Percentiles rank a stretch among this genome's conserved stretches.
phyloP scores from a whole-genome alignment of 2,113 vertebrate species.

The Ahaetulla prasina region DNA sequence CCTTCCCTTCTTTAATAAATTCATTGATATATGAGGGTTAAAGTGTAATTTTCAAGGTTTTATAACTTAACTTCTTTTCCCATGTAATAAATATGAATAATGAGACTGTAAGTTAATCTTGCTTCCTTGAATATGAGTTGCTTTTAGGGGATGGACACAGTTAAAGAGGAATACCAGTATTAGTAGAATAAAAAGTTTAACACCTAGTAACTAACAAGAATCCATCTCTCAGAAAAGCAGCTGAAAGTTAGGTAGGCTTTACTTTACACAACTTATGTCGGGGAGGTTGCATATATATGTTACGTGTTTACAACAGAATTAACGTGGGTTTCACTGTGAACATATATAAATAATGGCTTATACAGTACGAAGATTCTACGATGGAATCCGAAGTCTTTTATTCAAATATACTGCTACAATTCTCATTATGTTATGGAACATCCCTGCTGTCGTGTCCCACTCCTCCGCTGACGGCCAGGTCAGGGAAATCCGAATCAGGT shows the following conservation, averaged over 20 bases:
- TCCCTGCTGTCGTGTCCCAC: no score
- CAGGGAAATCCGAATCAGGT: no score
- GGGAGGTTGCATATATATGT: neutral
- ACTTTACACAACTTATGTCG: conserved; percentile 10
- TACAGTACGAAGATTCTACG: conserved; percentile 50
- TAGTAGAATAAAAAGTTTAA: neutral
- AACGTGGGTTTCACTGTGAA: conserved; percentile 44
- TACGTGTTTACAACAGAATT: conserved; percentile 28
- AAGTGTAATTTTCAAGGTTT: neutral
- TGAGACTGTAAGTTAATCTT: neutral
- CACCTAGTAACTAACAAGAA: neutral
- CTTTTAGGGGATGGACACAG: neutral
- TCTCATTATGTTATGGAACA: conserved; percentile 59
- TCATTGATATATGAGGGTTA: neutral
- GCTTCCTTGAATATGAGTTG: neutral
- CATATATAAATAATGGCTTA: conserved; percentile 25
- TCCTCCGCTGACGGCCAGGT: no score
- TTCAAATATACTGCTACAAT: conserved; percentile 46
- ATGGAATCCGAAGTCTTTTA: conserved; percentile 41
- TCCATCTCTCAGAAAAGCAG: neutral
- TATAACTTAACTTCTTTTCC: neutral
- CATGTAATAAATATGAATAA: neutral
- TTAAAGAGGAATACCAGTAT: conserved; percentile 5
- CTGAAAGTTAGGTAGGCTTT: neutral
- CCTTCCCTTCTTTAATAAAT: neutral